These are phyloP conservation scores for Bettongia penicillata DNA, from an alignment of 2,113 vertebrate genomes.

Conservation along the genomic window DNA sequence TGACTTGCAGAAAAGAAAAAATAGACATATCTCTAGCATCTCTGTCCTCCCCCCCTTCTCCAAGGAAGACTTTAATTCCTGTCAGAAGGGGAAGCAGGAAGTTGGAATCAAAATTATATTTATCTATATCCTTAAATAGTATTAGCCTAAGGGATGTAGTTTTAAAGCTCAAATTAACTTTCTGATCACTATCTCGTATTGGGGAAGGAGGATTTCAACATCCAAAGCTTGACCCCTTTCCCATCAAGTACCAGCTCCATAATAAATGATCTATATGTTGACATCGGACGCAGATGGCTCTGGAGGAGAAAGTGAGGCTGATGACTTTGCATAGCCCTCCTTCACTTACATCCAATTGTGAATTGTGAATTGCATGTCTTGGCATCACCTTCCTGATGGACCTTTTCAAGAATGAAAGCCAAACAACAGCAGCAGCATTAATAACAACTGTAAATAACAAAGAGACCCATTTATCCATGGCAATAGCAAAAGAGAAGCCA, in stretches of 20 bases:
- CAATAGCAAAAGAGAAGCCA: not conserved
- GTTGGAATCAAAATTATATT: not conserved
- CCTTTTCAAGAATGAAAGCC: too few species aligned
- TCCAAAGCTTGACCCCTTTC: not conserved
- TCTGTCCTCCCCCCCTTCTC: not conserved
- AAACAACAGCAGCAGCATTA: too few species aligned
- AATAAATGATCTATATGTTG: too few species aligned
- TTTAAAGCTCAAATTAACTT: not conserved
- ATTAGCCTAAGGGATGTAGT: not conserved
- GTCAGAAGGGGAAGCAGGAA: not conserved
- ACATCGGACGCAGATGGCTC: too few species aligned
- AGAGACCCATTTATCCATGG: not conserved
- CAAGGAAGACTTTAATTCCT: not conserved
- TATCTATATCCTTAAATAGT: not conserved
- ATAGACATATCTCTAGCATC: not conserved
- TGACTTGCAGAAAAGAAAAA: not conserved
- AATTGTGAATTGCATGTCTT: too few species aligned
- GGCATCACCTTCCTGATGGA: too few species aligned
- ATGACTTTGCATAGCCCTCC: too few species aligned
- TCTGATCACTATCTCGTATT: not conserved
- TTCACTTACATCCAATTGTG: too few species aligned
- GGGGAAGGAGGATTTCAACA: not conserved
- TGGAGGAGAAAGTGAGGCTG: too few species aligned
- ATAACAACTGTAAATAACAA: not conserved
- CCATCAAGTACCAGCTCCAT: not conserved